phyloP scores from a whole-genome alignment of 2,797 vertebrate genomes.

The Champsocephalus esox region DNA sequence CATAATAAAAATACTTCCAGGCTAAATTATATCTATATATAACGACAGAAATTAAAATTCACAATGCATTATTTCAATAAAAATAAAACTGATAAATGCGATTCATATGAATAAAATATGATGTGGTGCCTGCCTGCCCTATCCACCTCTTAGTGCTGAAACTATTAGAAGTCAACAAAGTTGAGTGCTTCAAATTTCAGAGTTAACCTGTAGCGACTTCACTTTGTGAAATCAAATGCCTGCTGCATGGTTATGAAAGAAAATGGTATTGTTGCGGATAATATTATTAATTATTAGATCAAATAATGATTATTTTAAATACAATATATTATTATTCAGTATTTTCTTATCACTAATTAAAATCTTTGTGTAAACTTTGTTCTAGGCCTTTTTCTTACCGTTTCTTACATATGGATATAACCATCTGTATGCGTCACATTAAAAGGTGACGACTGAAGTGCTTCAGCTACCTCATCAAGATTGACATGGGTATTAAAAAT shows the following conservation, averaged over 20 bases:
- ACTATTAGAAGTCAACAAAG: background rate
- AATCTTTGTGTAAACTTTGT: background rate
- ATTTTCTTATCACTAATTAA: background rate
- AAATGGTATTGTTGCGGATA: background rate
- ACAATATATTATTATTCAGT: background rate
- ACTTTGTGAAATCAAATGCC: background rate
- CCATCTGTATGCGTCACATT: background rate
- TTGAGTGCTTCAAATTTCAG: background rate
- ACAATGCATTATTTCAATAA: slow-evolving; percentile 5
- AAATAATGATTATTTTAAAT: background rate
- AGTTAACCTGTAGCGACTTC: background rate
- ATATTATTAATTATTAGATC: background rate
- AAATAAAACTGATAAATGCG: slow-evolving; percentile 4
- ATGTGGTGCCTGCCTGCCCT: slow-evolving; percentile 78
- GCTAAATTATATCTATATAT: slow-evolving; percentile 18
- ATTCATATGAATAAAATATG: slow-evolving; percentile 20
- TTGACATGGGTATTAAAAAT: background rate
- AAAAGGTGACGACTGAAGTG: background rate
- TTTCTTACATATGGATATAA: background rate
- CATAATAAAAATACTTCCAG: background rate
- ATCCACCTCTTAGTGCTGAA: slow-evolving; percentile 54
- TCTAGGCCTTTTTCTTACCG: background rate
- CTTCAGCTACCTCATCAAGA: background rate
- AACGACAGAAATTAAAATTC: background rate
- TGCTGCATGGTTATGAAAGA: background rate